Conservation (phyloP, 2,888 invertebrate genomes). For the Luffia ferchaultella region DNA sequence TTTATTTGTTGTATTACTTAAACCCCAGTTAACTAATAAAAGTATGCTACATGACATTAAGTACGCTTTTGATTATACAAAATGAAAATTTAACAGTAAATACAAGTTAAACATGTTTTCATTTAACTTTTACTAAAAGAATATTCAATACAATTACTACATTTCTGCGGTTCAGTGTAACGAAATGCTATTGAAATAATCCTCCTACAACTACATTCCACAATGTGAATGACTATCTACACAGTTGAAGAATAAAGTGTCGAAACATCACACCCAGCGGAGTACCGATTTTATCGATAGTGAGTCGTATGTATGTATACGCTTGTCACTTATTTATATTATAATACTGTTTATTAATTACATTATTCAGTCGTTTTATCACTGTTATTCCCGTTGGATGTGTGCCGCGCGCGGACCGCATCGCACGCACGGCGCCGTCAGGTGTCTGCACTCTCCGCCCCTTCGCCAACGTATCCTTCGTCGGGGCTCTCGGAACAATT, state of each 20-base stretch:
- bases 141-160: no score
- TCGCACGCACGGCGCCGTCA: constrained; percentile 67
- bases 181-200: neutral
- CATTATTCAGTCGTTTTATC: constrained; percentile 59
- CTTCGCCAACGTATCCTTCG: constrained; percentile 87
- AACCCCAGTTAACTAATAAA: no score
- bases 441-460: constrained; percentile 71
- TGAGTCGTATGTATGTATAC: no score
- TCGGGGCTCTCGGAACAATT: constrained; percentile 82
- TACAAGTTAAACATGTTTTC: no score
- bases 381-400: constrained; percentile 47
- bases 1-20: no score
- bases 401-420: constrained; percentile 45
- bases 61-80: no score
- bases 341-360: neutral
- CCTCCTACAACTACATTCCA: neutral
- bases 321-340: neutral
- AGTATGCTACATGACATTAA: no score
- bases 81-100: no score
- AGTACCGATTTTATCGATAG: neutral
- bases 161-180: neutral
- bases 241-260: no score
- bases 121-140: no score
- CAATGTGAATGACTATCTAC: neutral
- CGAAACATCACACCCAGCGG: neutral